phyloP scores from a whole-genome alignment of 2,797 vertebrate species.

The Discoglossus pictus region DNA sequence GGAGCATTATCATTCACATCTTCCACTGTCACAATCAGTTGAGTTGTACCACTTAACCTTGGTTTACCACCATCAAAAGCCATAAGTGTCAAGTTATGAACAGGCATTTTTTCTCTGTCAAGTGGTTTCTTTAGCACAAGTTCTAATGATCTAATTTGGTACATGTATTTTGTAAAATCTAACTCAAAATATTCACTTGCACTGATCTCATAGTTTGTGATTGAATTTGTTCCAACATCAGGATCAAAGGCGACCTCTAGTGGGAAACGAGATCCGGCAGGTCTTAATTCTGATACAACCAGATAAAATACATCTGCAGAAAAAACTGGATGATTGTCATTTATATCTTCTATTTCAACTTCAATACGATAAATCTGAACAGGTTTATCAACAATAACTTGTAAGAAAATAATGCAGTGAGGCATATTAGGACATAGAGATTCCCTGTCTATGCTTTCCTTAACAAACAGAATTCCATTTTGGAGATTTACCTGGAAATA shows the following conservation, averaged over 20 bases:
- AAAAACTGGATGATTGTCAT: slow-evolving; percentile 73
- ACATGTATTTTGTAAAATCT: slow-evolving; percentile 65
- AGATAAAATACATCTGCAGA: slow-evolving; percentile 60
- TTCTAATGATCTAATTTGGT: slow-evolving; percentile 67
- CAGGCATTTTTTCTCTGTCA: slow-evolving; percentile 71
- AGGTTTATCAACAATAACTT: slow-evolving; percentile 74
- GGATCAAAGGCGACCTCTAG: slow-evolving; percentile 71
- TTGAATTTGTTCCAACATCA: slow-evolving; percentile 67
- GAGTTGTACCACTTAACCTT: slow-evolving; percentile 62
- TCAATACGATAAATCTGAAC: slow-evolving; percentile 74
- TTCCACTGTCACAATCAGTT: slow-evolving; percentile 67
- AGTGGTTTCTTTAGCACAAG: slow-evolving; percentile 71
- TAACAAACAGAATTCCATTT: slow-evolving; percentile 70
- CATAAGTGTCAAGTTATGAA: slow-evolving; percentile 66
- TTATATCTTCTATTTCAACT: slow-evolving; percentile 75
- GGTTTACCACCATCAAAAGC: slow-evolving; percentile 78
- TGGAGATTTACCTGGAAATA: slow-evolving; percentile 72
- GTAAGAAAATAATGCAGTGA: slow-evolving; percentile 70
- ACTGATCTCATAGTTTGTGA: slow-evolving; percentile 71
- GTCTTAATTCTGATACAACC: slow-evolving; percentile 64
- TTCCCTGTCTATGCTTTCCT: slow-evolving; percentile 73
- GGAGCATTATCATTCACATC: slow-evolving; percentile 80
- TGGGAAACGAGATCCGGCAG: slow-evolving; percentile 66
- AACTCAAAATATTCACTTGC: slow-evolving; percentile 73
- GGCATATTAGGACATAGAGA: slow-evolving; percentile 64